Conservation (phyloP, 2,797 vertebrate species). For the Pantherophis alleghaniensis region DNA sequence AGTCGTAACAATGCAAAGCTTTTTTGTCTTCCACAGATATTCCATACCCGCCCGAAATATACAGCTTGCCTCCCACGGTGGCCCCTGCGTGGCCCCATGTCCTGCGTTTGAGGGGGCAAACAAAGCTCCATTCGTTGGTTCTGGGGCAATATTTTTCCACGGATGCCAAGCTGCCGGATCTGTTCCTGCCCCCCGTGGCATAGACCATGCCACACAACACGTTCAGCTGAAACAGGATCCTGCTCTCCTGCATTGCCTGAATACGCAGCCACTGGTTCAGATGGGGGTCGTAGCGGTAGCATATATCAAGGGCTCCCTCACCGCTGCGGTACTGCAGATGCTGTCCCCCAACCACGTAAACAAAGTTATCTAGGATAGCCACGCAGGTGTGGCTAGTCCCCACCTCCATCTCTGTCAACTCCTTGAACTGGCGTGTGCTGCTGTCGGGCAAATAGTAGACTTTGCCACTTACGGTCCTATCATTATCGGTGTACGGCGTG, state of each 20-base stretch:
- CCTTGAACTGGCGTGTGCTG: conserved; percentile 84
- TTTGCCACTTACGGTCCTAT: conserved; percentile 87
- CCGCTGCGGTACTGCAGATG: conserved; percentile 95
- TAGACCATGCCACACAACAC: conserved; percentile 84
- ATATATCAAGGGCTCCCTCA: conserved; percentile 88
- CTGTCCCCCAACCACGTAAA: conserved; percentile 91
- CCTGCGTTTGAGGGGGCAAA: conserved; percentile 88
- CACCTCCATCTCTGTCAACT: conserved; percentile 89
- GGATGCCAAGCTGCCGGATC: conserved; percentile 90
- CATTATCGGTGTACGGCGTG: conserved; percentile 95
- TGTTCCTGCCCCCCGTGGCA: conserved; percentile 92
- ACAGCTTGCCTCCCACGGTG: conserved; percentile 79
- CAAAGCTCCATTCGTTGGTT: conserved; percentile 88
- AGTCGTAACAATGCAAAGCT: conserved; percentile 90
- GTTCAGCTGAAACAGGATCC: conserved; percentile 95
- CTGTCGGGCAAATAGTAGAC: conserved; percentile 84
- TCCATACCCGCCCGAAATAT: conserved; percentile 92
- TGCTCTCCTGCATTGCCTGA: conserved; percentile 89
- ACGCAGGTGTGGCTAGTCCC: conserved; percentile 94
- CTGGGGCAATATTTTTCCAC: conserved; percentile 93
- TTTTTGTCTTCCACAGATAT: conserved; percentile 95
- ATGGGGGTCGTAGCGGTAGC: conserved; percentile 92
- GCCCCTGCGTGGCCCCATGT: conserved; percentile 97
- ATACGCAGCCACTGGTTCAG: conserved; percentile 92
- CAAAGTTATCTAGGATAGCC: conserved; percentile 91